Conservation (phyloP, 2,113 vertebrate species). For the Todiramphus saurophagus region DNA sequence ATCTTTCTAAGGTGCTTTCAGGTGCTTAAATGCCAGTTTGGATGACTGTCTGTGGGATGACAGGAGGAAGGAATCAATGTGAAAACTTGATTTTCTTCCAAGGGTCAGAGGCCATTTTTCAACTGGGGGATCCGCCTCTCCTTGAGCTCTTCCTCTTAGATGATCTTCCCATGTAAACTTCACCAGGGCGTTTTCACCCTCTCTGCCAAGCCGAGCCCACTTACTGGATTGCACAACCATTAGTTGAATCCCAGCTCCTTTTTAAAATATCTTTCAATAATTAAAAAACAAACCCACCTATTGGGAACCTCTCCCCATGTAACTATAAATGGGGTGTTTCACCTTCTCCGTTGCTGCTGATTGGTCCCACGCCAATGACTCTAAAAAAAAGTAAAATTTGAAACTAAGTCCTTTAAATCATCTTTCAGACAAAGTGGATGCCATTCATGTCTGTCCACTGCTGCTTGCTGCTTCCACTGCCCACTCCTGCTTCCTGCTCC, state of each 20-base stretch:
- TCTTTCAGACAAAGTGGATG: rapidly evolving
- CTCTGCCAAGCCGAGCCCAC: background rate
- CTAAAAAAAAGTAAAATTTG: background rate
- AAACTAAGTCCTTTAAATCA: rapidly evolving
- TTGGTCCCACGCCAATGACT: rapidly evolving
- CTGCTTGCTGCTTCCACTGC: background rate
- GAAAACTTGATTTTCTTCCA: background rate
- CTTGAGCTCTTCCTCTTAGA: background rate
- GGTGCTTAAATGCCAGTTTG: background rate
- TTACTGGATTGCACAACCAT: too few relatives aligned
- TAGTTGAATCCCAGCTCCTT: background rate
- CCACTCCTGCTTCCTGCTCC: too few relatives aligned
- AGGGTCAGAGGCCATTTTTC: background rate
- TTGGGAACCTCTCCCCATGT: background rate
- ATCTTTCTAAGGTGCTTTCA: background rate
- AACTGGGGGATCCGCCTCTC: background rate
- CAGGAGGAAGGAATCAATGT: background rate
- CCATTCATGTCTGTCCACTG: background rate
- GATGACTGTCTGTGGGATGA: background rate
- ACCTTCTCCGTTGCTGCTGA: too few relatives aligned
- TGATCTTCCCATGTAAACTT: background rate
- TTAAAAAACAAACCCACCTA: background rate
- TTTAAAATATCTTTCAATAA: background rate
- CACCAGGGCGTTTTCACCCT: background rate
- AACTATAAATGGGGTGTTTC: background rate